Evolutionary conservation across 1,140 invertebrate genomes (phyloP), one percentile per base, ranked within the genome.

Genomic region (Drosophila neocordata): DNA sequence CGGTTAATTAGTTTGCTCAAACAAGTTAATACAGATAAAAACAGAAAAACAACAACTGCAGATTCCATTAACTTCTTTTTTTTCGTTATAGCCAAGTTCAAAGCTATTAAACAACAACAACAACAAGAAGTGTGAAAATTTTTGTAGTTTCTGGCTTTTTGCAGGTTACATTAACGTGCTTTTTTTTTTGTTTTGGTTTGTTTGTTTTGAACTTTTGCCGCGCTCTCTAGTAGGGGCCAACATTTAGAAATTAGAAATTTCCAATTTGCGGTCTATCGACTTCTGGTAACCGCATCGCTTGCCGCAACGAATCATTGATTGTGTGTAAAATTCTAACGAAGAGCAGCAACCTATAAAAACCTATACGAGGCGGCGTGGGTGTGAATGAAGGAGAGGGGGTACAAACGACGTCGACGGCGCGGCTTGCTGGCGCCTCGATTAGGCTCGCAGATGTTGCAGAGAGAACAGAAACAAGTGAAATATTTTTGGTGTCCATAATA

Each of bases 361-460:
- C 8, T 13, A 13, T 7, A 3, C 22, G 35, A 76, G 56, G 60
- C 55, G 77, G 34, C 7, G 27, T 31, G 27, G 6, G 27, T 31
- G 27, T 31, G 27, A 8, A 44, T 15, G 8, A 20, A 48, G 20
- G 41, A 48, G 15, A 15, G 41, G 20, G 59, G 48, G 48, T n/a
- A 60, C 59, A 34, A 69, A 64, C 79, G 83, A 82, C 82, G 82
- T 87, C 78, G 82, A 79, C 82, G 83, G 82, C 82, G 82, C 83
- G 83, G 69, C 73, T 64, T 79, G 81, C 79, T 89, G 83, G 83
- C 83, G 83, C 83, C 84, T 88, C 79, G 79, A 83, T 77, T 89
- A 88, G 83, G 83, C 73, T 62, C 84, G 62, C 83, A 88, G 83
- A 61, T 77, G 20, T 20, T 35, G 13, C 52, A 27, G 52, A 7